Percentiles rank a stretch among this genome's conserved stretches.
Conservation (phyloP, 2,888 invertebrate species). For the Dilophus febrilis region DNA sequence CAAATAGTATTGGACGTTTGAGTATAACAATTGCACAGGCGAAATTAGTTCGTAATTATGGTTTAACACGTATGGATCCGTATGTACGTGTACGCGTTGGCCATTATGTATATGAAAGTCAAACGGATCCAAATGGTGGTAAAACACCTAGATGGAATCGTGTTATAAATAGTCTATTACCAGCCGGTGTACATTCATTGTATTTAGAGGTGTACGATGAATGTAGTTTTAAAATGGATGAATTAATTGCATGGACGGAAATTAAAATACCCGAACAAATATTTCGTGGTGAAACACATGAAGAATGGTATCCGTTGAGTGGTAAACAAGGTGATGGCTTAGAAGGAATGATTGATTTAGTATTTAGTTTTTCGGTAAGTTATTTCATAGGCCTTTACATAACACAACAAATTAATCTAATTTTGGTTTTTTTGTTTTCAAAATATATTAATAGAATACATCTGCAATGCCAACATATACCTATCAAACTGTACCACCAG, state of each 20-base stretch:
- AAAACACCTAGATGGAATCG: slow-evolving; percentile 95
- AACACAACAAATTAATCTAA: not conserved
- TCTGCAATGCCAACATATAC: slow-evolving; percentile 32
- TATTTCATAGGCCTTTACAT: no score
- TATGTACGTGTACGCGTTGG: slow-evolving; percentile 86
- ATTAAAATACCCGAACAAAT: slow-evolving; percentile 73
- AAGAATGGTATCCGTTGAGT: slow-evolving; percentile 87
- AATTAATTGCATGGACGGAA: slow-evolving; percentile 87
- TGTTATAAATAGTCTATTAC: slow-evolving; percentile 60
- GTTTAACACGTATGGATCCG: slow-evolving; percentile 89
- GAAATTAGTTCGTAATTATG: slow-evolving; percentile 86
- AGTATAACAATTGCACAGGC: slow-evolving; percentile 82
- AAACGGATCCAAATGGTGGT: slow-evolving; percentile 85
- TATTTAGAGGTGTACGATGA: slow-evolving; percentile 94
- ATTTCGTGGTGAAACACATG: slow-evolving; percentile 72
- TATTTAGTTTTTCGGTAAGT: slow-evolving; percentile 49
- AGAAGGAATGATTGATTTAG: slow-evolving; percentile 85
- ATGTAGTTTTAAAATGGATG: slow-evolving; percentile 91
- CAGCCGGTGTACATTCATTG: slow-evolving; percentile 73
- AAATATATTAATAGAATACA: slow-evolving; percentile 18
- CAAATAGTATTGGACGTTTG: slow-evolving; percentile 41
- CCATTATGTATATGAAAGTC: slow-evolving; percentile 89
- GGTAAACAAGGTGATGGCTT: slow-evolving; percentile 90
- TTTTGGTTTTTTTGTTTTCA: slow-evolving; percentile 10
- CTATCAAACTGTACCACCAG: slow-evolving; percentile 36